Conservation (phyloP, 2,797 vertebrate species). For the Leptodactylus fallax region DNA sequence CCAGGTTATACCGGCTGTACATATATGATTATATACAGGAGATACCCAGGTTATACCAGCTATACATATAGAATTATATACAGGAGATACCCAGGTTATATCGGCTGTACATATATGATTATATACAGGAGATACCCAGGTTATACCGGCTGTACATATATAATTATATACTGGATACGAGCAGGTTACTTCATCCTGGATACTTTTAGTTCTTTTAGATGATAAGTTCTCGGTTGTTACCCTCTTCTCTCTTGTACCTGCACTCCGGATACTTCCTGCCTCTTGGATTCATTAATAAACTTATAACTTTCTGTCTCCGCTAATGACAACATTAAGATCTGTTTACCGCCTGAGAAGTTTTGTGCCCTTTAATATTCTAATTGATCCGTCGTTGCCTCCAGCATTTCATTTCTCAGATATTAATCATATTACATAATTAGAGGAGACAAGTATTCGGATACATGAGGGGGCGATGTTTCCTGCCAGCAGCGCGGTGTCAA, state of each 20-base stretch:
- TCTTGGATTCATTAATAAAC: not conserved
- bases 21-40: not conserved
- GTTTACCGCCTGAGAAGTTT: not conserved
- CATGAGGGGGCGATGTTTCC: not conserved
- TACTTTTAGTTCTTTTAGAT: not conserved
- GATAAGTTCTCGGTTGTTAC: not conserved
- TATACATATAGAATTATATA: not conserved
- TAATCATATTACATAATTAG: constrained; percentile 32
- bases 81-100: not conserved
- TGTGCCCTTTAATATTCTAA: not conserved
- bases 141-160: not conserved
- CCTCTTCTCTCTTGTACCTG: not conserved
- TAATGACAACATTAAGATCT: not conserved
- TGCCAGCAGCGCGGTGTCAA: not conserved
- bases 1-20: no score
- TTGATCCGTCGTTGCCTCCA: not conserved
- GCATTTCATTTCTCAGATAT: constrained; percentile 9
- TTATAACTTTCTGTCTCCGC: not conserved
- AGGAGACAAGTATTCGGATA: not conserved
- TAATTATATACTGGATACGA: not conserved
- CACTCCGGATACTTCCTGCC: no score
- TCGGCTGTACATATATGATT: not conserved
- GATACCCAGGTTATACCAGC: not conserved
- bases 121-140: not conserved
- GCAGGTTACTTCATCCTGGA: no score